Base-by-base conservation (phyloP, 2,797 vertebrate species). In the Erithacus rubecula region DNA sequence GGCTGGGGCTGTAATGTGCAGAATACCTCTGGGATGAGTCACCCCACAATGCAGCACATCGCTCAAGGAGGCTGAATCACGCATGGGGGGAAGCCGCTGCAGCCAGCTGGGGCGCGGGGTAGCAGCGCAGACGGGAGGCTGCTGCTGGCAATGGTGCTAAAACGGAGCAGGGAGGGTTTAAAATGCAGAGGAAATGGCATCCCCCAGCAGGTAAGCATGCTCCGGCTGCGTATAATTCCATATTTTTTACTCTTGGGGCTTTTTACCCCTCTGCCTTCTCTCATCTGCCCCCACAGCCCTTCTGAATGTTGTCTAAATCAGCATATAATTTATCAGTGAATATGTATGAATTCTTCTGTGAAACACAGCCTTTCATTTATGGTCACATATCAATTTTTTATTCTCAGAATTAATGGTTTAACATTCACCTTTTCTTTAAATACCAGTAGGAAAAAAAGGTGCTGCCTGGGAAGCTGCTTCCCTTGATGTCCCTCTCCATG, bases 11-110 rank as follows among this genome's bases (percentile, higher is more conserved):
- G 95, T 97, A 97, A 97, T 98, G 96, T 96, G 97, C 97, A 97
- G 98, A 97, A 98, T 97, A 97, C 97, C 98, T 97, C 96, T 94
- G 96, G 53, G 98, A 98, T 98, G 98, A 98, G 92, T 98, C 98
- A 98, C 97, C 86, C 8, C 95, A 97, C 97, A 97, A 95, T 97
- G 97, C 97, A 93, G 98, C 97, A 94, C 98, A 97, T 98, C 98
- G 97, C 98, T 98, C 98, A 97, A 98, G 98, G 97, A 98, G 98
- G 95, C 98, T 98, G 98, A 98, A 98, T 98, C 98, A 98, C 96
- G 75, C 60, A 93, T 47, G 87, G 96, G 94, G 84, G 96, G 96
- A 96, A 97, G 96, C 94, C 85, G 44, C 96, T 94, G 96, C 96
- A 92, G 96, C 96, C 96, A 90, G 95, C 97, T 96, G 97, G 96